phyloP scores from a whole-genome alignment of 1,140 invertebrate genomes.

The Hesperophylax magnus region DNA sequence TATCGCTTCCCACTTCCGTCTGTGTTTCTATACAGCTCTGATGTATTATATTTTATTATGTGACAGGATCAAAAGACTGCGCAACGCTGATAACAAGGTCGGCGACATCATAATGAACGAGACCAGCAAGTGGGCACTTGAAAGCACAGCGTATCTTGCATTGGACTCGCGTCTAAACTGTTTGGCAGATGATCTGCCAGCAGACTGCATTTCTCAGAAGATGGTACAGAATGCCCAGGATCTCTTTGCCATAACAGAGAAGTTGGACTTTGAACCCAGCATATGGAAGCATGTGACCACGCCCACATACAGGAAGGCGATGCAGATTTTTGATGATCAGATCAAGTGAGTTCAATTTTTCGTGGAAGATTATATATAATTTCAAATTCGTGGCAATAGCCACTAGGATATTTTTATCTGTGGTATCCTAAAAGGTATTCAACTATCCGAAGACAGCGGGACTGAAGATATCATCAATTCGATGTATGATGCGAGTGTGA shows the following conservation, averaged over 20 bases:
- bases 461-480: too few relatives aligned
- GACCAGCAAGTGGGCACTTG: constrained; percentile 78
- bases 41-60: neutral
- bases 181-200: constrained; percentile 67
- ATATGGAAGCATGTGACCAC: constrained; percentile 76
- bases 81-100: constrained; percentile 71
- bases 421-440: too few relatives aligned
- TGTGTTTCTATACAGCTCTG: too few relatives aligned
- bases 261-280: constrained; percentile 75
- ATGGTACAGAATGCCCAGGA: constrained; percentile 75
- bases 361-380: too few relatives aligned
- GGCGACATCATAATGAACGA: constrained; percentile 74
- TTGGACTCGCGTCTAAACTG: constrained; percentile 78
- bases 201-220: constrained; percentile 70
- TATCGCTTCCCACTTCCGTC: too few relatives aligned
- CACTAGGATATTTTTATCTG: too few relatives aligned
- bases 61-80: constrained; percentile 69
- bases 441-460: too few relatives aligned
- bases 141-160: constrained; percentile 79
- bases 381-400: too few relatives aligned
- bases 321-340: constrained; percentile 65
- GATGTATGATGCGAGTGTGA: too few relatives aligned
- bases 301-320: constrained; percentile 70
- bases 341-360: constrained; percentile 62
- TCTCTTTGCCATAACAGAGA: constrained; percentile 73